These are phyloP conservation scores for Mya arenaria DNA, from an alignment of 1,140 invertebrate genomes.

Conservation along the genomic window DNA sequence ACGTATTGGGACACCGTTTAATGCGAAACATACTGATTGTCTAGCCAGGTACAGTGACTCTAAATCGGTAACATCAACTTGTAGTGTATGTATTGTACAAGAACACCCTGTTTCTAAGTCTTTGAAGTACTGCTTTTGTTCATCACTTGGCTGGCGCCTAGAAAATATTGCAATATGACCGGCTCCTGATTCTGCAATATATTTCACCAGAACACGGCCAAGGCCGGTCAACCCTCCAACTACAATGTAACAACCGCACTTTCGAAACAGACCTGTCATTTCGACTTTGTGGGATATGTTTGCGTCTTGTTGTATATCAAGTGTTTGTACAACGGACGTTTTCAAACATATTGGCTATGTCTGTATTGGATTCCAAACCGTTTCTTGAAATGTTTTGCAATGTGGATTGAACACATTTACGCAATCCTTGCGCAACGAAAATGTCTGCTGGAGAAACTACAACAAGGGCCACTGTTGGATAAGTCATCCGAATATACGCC, in stretches of 20 bases:
- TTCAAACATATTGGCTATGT: no score
- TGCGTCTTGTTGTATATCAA: no score
- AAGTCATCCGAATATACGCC: no score
- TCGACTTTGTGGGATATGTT: conserved; percentile 8
- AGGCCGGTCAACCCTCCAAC: conserved; percentile 71
- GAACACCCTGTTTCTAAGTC: conserved; percentile 29
- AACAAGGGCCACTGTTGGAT: no score
- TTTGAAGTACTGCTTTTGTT: conserved; percentile 54
- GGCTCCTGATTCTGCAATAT: conserved; percentile 63
- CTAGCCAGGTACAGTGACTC: neutral
- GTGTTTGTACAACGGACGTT: no score
- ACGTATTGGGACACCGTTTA: conserved; percentile 48
- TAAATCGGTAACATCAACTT: conserved; percentile 60
- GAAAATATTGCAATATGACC: conserved; percentile 64
- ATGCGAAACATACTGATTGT: neutral
- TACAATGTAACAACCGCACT: conserved; percentile 68
- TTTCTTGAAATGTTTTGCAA: no score
- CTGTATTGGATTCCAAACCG: no score
- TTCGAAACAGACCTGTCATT: conserved; percentile 28
- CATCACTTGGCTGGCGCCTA: conserved; percentile 50
- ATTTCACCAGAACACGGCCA: conserved; percentile 68
- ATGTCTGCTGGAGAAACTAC: no score
- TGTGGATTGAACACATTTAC: no score
- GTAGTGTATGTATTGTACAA: conserved; percentile 52
- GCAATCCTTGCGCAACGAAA: no score